These are phyloP conservation scores for Stictonetta naevosa DNA, from an alignment of 2,113 vertebrate genomes.

Conservation along the genomic window DNA sequence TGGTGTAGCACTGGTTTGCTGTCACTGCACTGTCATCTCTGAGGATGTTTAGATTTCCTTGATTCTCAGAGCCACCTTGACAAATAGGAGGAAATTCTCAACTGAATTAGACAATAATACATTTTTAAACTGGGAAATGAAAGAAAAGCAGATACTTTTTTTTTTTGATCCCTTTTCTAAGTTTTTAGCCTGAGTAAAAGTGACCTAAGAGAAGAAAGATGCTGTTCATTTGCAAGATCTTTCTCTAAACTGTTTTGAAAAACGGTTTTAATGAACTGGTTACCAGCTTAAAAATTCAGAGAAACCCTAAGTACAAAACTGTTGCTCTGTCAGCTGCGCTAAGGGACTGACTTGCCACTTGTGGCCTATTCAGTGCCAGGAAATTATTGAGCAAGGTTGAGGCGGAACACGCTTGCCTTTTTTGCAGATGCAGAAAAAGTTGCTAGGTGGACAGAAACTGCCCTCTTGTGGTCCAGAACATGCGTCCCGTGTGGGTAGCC, in stretches of 20 bases:
- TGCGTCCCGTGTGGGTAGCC: rapidly evolving
- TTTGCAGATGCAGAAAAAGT: neutral
- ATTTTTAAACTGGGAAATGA: neutral
- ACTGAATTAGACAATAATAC: neutral
- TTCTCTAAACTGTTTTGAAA: rapidly evolving
- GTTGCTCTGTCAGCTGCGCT: rapidly evolving
- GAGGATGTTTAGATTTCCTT: neutral
- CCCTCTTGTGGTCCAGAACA: slow-evolving; percentile 48
- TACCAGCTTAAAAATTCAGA: neutral
- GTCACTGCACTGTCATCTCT: neutral
- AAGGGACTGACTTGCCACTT: neutral
- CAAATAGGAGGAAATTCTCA: neutral
- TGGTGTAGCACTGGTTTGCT: neutral
- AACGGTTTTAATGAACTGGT: neutral
- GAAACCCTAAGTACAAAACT: neutral
- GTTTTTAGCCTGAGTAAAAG: neutral
- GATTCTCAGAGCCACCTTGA: neutral
- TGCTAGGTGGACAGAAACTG: neutral
- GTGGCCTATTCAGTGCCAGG: rapidly evolving
- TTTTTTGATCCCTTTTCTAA: neutral
- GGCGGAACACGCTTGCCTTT: neutral
- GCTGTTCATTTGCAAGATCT: neutral
- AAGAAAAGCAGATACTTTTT: neutral
- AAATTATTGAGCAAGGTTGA: rapidly evolving
- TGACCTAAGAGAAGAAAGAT: neutral